Conservation (phyloP, 2,113 vertebrate genomes). For the Galemys pyrenaicus region DNA sequence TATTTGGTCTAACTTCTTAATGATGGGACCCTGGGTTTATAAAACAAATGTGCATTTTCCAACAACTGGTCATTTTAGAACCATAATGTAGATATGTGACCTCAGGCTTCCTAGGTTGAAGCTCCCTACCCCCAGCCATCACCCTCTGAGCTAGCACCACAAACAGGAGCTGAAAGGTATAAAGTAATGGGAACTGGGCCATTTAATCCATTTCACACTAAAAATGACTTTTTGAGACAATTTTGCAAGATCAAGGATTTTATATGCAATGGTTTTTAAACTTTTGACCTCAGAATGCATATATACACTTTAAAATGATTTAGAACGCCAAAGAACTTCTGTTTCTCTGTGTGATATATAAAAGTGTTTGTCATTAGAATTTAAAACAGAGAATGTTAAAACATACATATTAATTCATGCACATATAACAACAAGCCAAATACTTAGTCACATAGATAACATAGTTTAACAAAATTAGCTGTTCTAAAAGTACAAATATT, state of each 20-base stretch:
- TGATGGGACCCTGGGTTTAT: rapidly evolving
- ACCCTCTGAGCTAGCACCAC: too few relatives aligned
- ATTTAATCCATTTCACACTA: not conserved
- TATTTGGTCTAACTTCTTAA: rapidly evolving
- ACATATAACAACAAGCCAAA: not conserved
- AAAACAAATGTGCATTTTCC: not conserved
- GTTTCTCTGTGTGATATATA: not conserved
- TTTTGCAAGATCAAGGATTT: not conserved
- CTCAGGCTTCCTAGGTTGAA: too few relatives aligned
- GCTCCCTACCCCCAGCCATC: not conserved
- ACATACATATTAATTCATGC: not conserved
- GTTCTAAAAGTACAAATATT: not conserved
- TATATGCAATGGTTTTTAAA: not conserved
- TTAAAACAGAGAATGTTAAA: not conserved
- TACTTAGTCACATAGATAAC: not conserved
- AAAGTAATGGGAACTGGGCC: not conserved
- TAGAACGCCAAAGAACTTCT: not conserved
- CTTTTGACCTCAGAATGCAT: not conserved
- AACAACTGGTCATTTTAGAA: not conserved
- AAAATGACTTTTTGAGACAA: not conserved
- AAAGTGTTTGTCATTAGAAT: not conserved
- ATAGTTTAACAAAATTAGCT: not conserved
- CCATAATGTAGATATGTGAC: not conserved
- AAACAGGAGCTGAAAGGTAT: not conserved
- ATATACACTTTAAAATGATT: not conserved